Conservation (phyloP, 2,797 vertebrate genomes). For the Pseudotriccus pelzelni region DNA sequence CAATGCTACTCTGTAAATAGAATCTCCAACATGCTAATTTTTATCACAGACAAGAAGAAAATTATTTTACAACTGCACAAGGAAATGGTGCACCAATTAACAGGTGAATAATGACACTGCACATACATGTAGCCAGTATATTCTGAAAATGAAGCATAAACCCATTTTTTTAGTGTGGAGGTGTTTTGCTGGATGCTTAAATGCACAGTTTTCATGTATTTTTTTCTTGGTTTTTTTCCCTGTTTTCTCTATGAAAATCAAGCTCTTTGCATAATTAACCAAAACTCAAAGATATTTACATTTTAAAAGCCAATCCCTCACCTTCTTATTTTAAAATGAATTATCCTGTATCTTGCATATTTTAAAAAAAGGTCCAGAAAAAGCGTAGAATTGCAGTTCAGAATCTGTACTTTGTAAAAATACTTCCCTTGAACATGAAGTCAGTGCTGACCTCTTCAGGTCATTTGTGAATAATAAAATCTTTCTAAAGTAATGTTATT, state of each 20-base stretch:
- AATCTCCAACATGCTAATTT: conserved; percentile 5
- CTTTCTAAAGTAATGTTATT: conserved; percentile 33
- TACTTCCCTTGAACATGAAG: conserved; percentile 61
- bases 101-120: background rate
- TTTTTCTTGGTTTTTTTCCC: background rate
- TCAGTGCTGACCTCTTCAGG: conserved; percentile 72
- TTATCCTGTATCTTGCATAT: background rate
- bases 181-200: background rate
- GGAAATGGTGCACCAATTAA: background rate
- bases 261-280: background rate
- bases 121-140: background rate
- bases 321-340: conserved; percentile 40
- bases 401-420: conserved; percentile 63
- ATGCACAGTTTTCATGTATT: background rate
- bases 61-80: background rate
- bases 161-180: background rate
- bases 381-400: conserved; percentile 61
- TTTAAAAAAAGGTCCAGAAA: conserved; percentile 48
- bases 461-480: conserved; percentile 65
- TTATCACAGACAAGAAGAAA: conserved; percentile 17
- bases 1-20: background rate
- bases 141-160: background rate
- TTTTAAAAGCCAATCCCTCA: conserved; percentile 30
- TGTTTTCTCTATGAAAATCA: conserved; percentile 43
- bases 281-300: background rate